Evolutionary conservation across 2,888 invertebrate genomes (phyloP).

Genomic region (Ochropleura plecta): DNA sequence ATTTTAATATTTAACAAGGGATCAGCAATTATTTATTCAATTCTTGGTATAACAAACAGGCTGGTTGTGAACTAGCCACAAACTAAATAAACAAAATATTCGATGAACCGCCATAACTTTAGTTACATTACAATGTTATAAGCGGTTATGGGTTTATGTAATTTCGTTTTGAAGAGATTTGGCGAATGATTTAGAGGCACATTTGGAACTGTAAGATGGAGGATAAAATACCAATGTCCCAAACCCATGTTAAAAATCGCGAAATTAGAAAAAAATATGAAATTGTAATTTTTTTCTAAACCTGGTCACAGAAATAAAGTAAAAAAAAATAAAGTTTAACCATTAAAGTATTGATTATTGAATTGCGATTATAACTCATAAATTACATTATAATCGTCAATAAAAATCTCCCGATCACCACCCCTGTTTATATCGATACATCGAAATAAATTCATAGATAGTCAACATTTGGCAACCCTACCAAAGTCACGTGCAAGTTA

Average conservation of each 20-base stretch:
- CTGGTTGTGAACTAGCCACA: constrained; percentile 79
- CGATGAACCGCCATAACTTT: constrained; percentile 81
- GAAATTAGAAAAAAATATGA: no score
- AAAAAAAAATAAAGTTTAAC: not conserved
- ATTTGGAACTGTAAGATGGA: not conserved
- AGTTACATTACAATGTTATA: constrained; percentile 70
- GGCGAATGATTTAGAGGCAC: constrained; percentile 4
- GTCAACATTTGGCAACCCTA: constrained; percentile 83
- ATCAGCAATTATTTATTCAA: constrained; percentile 86
- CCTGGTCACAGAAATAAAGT: not conserved
- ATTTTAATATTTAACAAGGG: constrained; percentile 84
- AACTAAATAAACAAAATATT: constrained; percentile 85
- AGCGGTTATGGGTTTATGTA: constrained; percentile 61
- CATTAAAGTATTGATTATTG: constrained; percentile 30
- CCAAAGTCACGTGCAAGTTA: constrained; percentile 85
- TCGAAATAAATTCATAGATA: constrained; percentile 73
- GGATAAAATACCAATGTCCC: not conserved
- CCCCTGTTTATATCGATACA: constrained; percentile 55
- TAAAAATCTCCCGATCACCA: constrained; percentile 55
- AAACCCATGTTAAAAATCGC: no score
- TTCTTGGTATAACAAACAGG: constrained; percentile 78
- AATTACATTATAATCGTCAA: constrained; percentile 54
- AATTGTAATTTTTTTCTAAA: no score
- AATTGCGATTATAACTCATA: constrained; percentile 38
- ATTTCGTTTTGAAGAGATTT: constrained; percentile 55